Percentiles rank a stretch among this genome's conserved stretches.
phyloP scores from a whole-genome alignment of 2,113 vertebrate genomes.

The Vulpes lagopus region DNA sequence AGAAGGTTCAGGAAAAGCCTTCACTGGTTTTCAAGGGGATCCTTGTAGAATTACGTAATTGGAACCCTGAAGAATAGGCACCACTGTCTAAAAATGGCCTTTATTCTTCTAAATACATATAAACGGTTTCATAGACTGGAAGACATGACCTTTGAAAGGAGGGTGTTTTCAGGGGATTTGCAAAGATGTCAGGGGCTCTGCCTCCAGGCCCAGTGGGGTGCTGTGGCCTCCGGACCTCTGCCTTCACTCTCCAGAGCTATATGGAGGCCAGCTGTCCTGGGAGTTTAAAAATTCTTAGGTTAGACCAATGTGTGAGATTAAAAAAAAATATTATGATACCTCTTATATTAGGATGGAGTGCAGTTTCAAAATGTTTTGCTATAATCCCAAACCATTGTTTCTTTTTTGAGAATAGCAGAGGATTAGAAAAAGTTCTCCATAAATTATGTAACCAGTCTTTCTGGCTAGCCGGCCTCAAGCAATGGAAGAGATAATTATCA shows the following conservation, averaged over 20 bases:
- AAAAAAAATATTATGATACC: not conserved
- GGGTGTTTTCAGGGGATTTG: not conserved
- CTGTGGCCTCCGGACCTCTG: not conserved
- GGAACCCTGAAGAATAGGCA: constrained; percentile 49
- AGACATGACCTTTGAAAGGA: not conserved
- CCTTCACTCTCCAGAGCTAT: not conserved
- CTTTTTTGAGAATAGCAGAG: constrained; percentile 30
- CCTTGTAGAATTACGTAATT: not conserved
- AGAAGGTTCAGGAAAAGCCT: not conserved
- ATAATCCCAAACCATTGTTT: not conserved
- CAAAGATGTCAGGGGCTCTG: not conserved
- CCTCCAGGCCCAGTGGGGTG: not conserved
- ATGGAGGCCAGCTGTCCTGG: not conserved
- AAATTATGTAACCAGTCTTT: constrained; percentile 28
- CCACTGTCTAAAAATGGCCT: constrained; percentile 52
- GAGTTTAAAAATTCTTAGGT: constrained; percentile 30
- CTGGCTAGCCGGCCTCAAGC: constrained; percentile 16
- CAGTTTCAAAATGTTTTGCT: constrained; percentile 30
- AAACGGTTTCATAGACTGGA: not conserved
- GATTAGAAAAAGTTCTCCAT: constrained; percentile 50
- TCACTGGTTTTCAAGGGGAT: not conserved
- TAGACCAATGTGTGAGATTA: not conserved
- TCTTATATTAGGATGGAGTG: not conserved
- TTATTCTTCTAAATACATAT: not conserved
- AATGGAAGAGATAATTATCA: constrained; percentile 45